phyloP scores from a whole-genome alignment of 2,797 vertebrate genomes.

The Alca torda region DNA sequence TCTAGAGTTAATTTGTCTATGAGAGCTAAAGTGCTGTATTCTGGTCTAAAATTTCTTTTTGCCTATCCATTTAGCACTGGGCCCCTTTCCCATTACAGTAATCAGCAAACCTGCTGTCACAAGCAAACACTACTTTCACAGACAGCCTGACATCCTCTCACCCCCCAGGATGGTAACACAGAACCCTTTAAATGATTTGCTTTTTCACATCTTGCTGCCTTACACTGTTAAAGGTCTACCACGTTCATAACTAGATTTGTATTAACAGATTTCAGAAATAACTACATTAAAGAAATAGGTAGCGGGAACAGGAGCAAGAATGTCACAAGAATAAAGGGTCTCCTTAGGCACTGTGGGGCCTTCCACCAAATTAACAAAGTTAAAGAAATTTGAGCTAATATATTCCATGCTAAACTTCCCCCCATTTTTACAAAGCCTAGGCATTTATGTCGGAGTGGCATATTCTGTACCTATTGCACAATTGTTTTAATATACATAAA shows the following conservation, averaged over 20 bases:
- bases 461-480: not conserved
- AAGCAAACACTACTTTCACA: not conserved
- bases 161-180: not conserved
- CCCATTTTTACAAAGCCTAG: not conserved
- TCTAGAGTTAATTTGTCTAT: not conserved
- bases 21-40: not conserved
- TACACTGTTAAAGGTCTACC: not conserved
- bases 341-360: not conserved
- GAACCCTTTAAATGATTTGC: not conserved
- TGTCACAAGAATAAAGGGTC: not conserved
- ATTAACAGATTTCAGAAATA: not conserved
- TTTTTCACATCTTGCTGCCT: not conserved
- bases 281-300: not conserved
- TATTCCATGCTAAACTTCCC: not conserved
- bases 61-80: not conserved
- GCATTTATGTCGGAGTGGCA: not conserved
- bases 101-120: not conserved
- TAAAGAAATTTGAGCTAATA: not conserved
- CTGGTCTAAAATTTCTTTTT: not conserved
- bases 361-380: not conserved
- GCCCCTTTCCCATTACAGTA: not conserved
- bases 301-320: not conserved
- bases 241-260: not conserved
- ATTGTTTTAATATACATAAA: not conserved
- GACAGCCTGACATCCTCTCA: not conserved